A percentile compares a stretch with the other conserved stretches of the same genome.
Evolutionary conservation across 2,888 invertebrate genomes (phyloP).

Genomic region (Carabus problematicus): DNA sequence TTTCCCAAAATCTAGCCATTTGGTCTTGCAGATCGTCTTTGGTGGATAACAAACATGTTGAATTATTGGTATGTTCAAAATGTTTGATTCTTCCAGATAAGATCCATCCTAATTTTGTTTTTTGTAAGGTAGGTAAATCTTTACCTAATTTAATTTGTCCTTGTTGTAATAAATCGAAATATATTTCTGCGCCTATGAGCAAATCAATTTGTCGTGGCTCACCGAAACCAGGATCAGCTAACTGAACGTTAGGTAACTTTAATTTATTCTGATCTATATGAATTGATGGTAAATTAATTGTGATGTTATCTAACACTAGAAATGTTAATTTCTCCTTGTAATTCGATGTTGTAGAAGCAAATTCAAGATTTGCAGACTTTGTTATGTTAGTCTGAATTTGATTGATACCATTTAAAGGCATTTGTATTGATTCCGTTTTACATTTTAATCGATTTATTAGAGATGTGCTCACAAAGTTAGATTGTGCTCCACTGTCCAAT

Average conservation of each 20-base stretch:
- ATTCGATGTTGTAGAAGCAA: constrained; percentile 1
- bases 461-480: constrained; percentile 2
- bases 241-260: not conserved
- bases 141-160: not conserved
- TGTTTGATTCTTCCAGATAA: constrained; percentile 1
- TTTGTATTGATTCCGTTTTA: not conserved
- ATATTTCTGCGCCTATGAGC: not conserved
- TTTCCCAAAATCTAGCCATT: constrained; percentile 16
- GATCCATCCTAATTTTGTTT: constrained; percentile 27
- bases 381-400: not conserved
- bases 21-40: not conserved
- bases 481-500: constrained; percentile 14
- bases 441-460: not conserved
- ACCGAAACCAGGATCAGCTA: not conserved
- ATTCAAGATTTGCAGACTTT: not conserved
- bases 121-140: constrained; percentile 9
- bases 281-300: constrained; percentile 7
- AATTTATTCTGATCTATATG: not conserved
- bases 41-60: not conserved
- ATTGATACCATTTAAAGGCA: not conserved
- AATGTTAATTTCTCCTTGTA: not conserved
- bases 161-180: constrained; percentile 8
- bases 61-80: not conserved
- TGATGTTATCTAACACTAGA: constrained; percentile 1
- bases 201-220: not conserved